phyloP scores from a whole-genome alignment of 1,140 invertebrate genomes.

The Drosophila lini region DNA sequence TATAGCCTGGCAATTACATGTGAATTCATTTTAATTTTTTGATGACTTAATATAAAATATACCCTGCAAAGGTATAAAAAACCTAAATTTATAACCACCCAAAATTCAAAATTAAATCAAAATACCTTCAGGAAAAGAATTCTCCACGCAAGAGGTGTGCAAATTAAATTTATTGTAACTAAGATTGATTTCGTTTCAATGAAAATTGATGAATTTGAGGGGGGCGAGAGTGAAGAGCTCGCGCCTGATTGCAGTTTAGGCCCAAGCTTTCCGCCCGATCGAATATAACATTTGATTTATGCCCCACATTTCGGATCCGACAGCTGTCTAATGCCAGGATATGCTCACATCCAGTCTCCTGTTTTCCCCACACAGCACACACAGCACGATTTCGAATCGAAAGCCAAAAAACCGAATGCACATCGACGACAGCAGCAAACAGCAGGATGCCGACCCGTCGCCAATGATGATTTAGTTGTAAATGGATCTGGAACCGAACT shows the following conservation, averaged over 20 bases:
- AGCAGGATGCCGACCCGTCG: slow-evolving; percentile 11
- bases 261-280: slow-evolving; percentile 30
- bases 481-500: slow-evolving; percentile 20
- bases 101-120: neutral
- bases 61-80: too few relatives aligned
- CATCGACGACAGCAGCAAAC: slow-evolving; percentile 40
- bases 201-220: slow-evolving; percentile 41
- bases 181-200: slow-evolving; percentile 22
- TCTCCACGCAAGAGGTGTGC: neutral
- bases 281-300: slow-evolving; percentile 66
- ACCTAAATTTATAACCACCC: too few relatives aligned
- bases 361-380: slow-evolving; percentile 10
- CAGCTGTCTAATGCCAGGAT: slow-evolving; percentile 67
- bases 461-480: slow-evolving; percentile 46
- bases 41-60: too few relatives aligned
- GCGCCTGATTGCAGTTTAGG: slow-evolving; percentile 27
- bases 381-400: slow-evolving; percentile 41
- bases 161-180: slow-evolving; percentile 17
- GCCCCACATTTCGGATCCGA: slow-evolving; percentile 51
- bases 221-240: neutral
- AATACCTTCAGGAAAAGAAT: neutral
- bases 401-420: slow-evolving; percentile 59
- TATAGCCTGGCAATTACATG: slow-evolving; percentile 7
- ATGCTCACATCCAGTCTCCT: slow-evolving; percentile 24
- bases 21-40: neutral